These are phyloP conservation scores for Mormyrus proboscirostris DNA, from an alignment of 2,797 vertebrate genomes.

Conservation along the genomic window DNA sequence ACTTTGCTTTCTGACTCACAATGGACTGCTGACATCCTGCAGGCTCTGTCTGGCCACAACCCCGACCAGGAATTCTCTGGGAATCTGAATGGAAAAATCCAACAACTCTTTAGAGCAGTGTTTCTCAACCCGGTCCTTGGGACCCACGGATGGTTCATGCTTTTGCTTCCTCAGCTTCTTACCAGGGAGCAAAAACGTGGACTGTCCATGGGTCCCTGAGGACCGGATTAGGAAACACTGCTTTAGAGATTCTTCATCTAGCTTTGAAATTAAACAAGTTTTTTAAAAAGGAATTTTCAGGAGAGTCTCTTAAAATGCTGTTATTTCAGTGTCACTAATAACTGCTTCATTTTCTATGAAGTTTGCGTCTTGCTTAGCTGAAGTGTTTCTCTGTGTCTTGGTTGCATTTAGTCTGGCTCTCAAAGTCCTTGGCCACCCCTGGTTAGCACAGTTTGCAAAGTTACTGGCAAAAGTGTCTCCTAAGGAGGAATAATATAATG, in stretches of 20 bases:
- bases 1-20: background rate
- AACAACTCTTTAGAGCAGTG: background rate
- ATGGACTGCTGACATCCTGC: background rate
- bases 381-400: background rate
- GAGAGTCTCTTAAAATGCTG: background rate
- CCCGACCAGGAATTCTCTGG: background rate
- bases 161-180: background rate
- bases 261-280: background rate
- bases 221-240: background rate
- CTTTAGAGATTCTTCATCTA: background rate
- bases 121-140: background rate
- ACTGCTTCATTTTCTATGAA: background rate
- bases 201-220: background rate
- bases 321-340: background rate
- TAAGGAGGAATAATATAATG: background rate
- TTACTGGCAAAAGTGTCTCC: background rate
- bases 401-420: background rate
- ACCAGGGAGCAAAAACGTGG: background rate
- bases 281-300: background rate
- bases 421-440: background rate
- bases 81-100: constrained; percentile 10
- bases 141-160: background rate
- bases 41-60: constrained; percentile 10
- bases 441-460: background rate
- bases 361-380: background rate